Evolutionary conservation across 2,888 invertebrate species (phyloP).

Genomic region (Dioctria linearis): DNA sequence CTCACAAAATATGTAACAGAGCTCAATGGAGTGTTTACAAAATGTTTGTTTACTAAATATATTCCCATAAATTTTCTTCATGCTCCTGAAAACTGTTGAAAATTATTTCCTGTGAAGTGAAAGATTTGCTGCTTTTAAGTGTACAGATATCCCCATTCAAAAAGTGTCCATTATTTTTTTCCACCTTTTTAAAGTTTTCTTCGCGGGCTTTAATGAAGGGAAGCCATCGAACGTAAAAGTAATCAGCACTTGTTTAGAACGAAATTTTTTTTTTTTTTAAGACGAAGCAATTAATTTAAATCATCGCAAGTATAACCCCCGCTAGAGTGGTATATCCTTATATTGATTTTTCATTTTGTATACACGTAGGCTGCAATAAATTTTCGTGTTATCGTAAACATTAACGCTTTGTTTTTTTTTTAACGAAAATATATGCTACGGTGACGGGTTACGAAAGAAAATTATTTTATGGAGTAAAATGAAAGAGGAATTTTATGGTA

Average conservation of each 20-base stretch:
- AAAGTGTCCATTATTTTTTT: background rate
- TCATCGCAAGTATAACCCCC: background rate
- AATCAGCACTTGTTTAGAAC: background rate
- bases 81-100: background rate
- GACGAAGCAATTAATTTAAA: background rate
- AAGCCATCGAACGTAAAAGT: background rate
- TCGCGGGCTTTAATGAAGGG: background rate
- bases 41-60: background rate
- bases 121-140: background rate
- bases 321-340: background rate
- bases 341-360: background rate
- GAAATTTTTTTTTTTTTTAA: background rate
- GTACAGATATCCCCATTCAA: background rate
- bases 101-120: constrained; percentile 3
- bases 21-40: constrained; percentile 19
- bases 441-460: background rate
- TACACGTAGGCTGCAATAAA: background rate
- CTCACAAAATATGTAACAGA: background rate
- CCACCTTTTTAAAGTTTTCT: background rate
- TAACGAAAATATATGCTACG: background rate
- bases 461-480: too few species aligned
- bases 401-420: background rate
- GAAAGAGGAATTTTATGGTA: too few species aligned
- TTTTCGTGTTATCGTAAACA: background rate
- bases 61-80: background rate